These are phyloP conservation scores for Sebastes vulpes DNA, from an alignment of 2,797 vertebrate genomes.

Conservation along the genomic window DNA sequence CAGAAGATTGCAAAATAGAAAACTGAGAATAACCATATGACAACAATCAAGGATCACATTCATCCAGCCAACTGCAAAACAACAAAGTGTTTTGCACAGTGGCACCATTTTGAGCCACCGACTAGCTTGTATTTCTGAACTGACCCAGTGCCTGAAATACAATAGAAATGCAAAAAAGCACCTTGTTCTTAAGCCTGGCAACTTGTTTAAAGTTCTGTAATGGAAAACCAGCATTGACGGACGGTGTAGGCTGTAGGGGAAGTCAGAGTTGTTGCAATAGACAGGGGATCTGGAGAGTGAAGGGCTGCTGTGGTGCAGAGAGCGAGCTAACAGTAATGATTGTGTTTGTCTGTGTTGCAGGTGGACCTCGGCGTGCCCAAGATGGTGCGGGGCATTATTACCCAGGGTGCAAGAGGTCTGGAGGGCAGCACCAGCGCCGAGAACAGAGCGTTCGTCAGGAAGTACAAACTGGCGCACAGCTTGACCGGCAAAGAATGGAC, in stretches of 20 bases:
- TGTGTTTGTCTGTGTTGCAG: constrained; percentile 43
- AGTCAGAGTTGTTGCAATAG: not conserved
- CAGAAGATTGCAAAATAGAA: too few relatives aligned
- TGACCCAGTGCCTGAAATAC: not conserved
- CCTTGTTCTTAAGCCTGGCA: not conserved
- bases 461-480: constrained; percentile 96
- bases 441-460: constrained; percentile 95
- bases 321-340: not conserved
- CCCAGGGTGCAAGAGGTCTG: constrained; percentile 94
- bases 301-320: not conserved
- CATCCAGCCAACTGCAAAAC: too few relatives aligned
- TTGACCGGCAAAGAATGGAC: constrained; percentile 94
- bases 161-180: not conserved
- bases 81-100: too few relatives aligned
- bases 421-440: constrained; percentile 92
- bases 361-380: constrained; percentile 92
- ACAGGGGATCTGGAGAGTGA: not conserved
- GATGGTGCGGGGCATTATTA: constrained; percentile 93
- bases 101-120: too few relatives aligned
- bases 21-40: too few relatives aligned
- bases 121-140: too few relatives aligned
- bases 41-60: too few relatives aligned
- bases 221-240: not conserved
- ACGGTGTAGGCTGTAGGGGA: not conserved
- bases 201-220: not conserved